A percentile compares a stretch with the other conserved stretches of the same genome.
These are phyloP conservation scores for Anas acuta DNA, from an alignment of 2,797 vertebrate species.

Conservation along the genomic window DNA sequence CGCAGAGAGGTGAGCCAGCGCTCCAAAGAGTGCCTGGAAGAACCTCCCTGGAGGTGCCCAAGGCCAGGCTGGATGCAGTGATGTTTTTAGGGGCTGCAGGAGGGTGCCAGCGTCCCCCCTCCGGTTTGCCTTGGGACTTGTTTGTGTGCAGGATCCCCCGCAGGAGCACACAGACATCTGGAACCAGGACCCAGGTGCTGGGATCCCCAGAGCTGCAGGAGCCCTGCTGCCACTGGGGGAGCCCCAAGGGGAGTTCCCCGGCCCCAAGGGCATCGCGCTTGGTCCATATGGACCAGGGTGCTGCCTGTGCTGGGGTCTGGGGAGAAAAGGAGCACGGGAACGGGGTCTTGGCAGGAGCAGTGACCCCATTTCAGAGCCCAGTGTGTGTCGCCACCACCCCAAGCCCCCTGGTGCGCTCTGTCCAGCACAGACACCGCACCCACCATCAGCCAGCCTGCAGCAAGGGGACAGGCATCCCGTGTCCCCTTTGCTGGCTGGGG, in stretches of 20 bases:
- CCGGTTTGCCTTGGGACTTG: slow-evolving; percentile 13
- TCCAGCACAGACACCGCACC: background rate
- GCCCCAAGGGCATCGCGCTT: background rate
- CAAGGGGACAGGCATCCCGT: background rate
- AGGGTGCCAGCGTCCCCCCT: background rate
- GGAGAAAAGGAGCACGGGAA: background rate
- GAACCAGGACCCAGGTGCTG: background rate
- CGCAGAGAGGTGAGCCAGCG: background rate
- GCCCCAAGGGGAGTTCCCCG: background rate
- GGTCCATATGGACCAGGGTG: background rate
- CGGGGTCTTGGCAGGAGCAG: background rate
- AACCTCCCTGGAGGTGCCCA: background rate
- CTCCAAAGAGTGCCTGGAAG: background rate
- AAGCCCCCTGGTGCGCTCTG: background rate
- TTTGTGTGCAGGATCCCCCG: background rate
- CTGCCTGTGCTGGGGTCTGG: background rate
- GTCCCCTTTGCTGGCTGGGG: background rate
- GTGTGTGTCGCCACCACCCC: background rate
- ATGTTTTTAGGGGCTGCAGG: slow-evolving; percentile 13
- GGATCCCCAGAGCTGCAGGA: background rate
- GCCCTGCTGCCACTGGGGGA: accelerated
- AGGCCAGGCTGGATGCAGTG: no score
- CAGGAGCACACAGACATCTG: background rate
- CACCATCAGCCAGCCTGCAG: background rate
- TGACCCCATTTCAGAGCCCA: accelerated